Base-by-base conservation (phyloP, 2,113 vertebrate genomes). In the Misgurnus mizolepis region DNA sequence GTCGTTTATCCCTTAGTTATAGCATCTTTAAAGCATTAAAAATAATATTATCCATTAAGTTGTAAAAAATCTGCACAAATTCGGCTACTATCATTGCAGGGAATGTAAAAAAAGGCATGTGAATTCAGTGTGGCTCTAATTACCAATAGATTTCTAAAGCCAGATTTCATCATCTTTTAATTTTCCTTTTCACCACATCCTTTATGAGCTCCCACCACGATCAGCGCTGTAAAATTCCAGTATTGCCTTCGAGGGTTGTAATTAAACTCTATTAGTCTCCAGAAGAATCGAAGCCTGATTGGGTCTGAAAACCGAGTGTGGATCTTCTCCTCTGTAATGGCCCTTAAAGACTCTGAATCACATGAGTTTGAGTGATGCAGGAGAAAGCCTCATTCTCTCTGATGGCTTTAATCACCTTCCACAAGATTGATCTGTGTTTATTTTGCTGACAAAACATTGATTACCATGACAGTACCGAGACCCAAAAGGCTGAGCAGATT, bases 261-360 rank as follows among this genome's bases (percentile, higher is more conserved):
- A 85, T 85, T 82, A 82, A 14, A 74, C 80, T 39, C 45, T 68
- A 75, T 81, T 77, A 82, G 80, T 79, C 83, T 82, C 58, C 62
- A 80, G 67, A 27, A 85, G 80, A 86, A 81, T 81, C 76, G 49
- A 64, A 66, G 80, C 62, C 62, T 84, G 85, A 84, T 86, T 86
- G 77, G 41, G 60, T 39, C 45, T 47, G 45, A 77, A 76, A 60
- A 74, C 74, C 68, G 73, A 74, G 55, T 72, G 45, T 39, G 61
- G 72, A 72, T 80, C n/a, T 56, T 67, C 67, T 17, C 49, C 67
- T 67, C 22, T 41, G 17, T 40, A 64, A 56, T 61, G 71, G 50
- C 66, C 66, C 60, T 80, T 82, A 76, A 84, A 83, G 50, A 70
- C 78, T 60, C 56, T 9, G 75, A 80, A 85, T 80, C 78, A 58